Evolutionary conservation across 2,888 invertebrate species (phyloP), one percentile per base, ranked within the genome.

Genomic region (Platycheirus albimanus): DNA sequence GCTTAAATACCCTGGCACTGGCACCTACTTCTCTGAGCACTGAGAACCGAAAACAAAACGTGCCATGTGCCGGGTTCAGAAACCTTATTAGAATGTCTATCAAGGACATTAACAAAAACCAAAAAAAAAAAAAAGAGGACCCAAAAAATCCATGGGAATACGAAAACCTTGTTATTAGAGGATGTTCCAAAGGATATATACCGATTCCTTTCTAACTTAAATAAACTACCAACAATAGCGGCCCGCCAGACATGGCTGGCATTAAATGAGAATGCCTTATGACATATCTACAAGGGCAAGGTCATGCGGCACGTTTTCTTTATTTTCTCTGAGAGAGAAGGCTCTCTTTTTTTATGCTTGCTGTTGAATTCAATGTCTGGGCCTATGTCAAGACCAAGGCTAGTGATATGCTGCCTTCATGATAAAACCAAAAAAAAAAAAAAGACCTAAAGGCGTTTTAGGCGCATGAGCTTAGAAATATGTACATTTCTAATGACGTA

Each of bases 71-170:
- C 56, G 54, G 63, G 81, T 81, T 81, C 81, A 81, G 76, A 61
- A 81, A 81, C 76, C 81, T 76, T 81, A 67, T 76, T 76, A 72
- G 66, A 76, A 71, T 71, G 80, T 81, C 80, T 81, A 75, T 64
- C 70, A 58, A 58, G 69, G 63, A 56, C 61, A 51, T 28, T 28
- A 2, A 38, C 11, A 20, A 2, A 38, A 10, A 15, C 8, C 11
- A 17, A n/a, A 15, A 28, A 11, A 11, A n/a, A n/a, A n/a, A 52
- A 28, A 36, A 58, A 45, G 1, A 30, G 8, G 28, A 43, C 6
- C 19, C 43, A 6, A 36, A 52, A 28, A 64, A 49, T 36, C 28
- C 51, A 56, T 74, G 49, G 63, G 63, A 74, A 79, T 63, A n/a
- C n/a, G 49, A 47, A 64, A 75, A 52, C 52, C 75, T 74, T 64